Evolutionary conservation across 2,797 vertebrate genomes (phyloP).

Genomic region (Eospalax fontanierii): DNA sequence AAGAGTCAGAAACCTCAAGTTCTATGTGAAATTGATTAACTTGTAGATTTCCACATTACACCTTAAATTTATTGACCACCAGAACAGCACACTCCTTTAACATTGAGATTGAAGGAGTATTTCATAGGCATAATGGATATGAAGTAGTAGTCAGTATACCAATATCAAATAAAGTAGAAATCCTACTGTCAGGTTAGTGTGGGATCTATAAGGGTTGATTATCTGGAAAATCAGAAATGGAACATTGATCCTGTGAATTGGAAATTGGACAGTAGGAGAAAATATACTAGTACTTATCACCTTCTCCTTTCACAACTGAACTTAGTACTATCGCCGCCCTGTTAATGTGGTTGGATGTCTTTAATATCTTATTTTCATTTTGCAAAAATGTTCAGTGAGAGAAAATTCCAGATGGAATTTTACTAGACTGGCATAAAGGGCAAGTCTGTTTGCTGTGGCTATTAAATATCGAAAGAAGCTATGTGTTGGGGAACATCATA

Average conservation of each 20-base stretch:
- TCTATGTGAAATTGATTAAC: background rate
- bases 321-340: background rate
- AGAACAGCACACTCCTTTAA: background rate
- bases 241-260: background rate
- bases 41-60: background rate
- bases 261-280: background rate
- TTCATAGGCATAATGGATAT: rapidly evolving
- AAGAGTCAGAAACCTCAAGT: background rate
- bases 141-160: background rate
- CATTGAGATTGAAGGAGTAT: background rate
- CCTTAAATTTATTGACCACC: background rate
- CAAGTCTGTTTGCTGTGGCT: background rate
- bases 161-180: background rate
- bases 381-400: slow-evolving; percentile 39
- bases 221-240: background rate
- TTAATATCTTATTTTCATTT: slow-evolving; percentile 57
- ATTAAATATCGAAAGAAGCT: background rate
- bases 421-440: slow-evolving; percentile 6
- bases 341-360: background rate
- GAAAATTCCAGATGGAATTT: slow-evolving; percentile 11
- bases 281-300: background rate
- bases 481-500: background rate
- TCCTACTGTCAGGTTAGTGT: background rate
- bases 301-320: background rate
- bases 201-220: background rate